These are phyloP conservation scores for Drosophila kepulauana DNA, from an alignment of 1,140 invertebrate species.

Conservation along the genomic window DNA sequence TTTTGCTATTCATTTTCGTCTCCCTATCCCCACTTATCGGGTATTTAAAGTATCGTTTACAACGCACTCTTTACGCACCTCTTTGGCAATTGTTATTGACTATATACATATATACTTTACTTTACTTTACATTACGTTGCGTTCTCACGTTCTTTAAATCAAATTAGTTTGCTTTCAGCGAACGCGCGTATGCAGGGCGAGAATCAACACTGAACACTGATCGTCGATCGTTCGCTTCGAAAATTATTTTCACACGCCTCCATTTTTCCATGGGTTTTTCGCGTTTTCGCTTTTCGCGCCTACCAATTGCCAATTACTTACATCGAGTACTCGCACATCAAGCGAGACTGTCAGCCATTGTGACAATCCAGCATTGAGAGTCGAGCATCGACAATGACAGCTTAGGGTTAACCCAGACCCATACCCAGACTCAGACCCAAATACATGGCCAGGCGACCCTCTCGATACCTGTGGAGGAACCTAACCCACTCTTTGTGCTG, in stretches of 20 bases:
- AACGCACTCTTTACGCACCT: slow-evolving; percentile 42
- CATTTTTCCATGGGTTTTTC: slow-evolving; percentile 34
- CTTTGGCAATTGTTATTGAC: slow-evolving; percentile 29
- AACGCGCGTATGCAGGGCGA: slow-evolving; percentile 8
- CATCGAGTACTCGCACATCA: not conserved
- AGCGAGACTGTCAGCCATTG: slow-evolving; percentile 40
- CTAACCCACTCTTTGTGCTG: slow-evolving; percentile 18
- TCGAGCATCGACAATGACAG: slow-evolving; percentile 32
- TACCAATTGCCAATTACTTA: slow-evolving; percentile 50
- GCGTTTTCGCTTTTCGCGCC: slow-evolving; percentile 51
- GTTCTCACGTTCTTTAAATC: slow-evolving; percentile 49
- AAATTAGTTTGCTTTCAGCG: slow-evolving; percentile 38
- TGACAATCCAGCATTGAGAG: slow-evolving; percentile 28
- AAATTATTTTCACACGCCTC: slow-evolving; percentile 56
- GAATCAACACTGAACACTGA: slow-evolving; percentile 13
- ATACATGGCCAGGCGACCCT: not conserved
- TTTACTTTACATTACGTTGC: slow-evolving; percentile 20
- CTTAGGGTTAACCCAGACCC: slow-evolving; percentile 32
- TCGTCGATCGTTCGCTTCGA: slow-evolving; percentile 9
- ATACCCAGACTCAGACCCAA: not conserved
- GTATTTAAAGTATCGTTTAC: slow-evolving; percentile 37
- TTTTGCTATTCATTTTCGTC: not conserved
- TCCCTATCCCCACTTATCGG: not conserved
- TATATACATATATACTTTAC: not conserved
- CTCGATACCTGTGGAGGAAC: slow-evolving; percentile 11